Evolutionary conservation across 2,113 vertebrate genomes (phyloP).

Genomic region (Corythaeola cristata): DNA sequence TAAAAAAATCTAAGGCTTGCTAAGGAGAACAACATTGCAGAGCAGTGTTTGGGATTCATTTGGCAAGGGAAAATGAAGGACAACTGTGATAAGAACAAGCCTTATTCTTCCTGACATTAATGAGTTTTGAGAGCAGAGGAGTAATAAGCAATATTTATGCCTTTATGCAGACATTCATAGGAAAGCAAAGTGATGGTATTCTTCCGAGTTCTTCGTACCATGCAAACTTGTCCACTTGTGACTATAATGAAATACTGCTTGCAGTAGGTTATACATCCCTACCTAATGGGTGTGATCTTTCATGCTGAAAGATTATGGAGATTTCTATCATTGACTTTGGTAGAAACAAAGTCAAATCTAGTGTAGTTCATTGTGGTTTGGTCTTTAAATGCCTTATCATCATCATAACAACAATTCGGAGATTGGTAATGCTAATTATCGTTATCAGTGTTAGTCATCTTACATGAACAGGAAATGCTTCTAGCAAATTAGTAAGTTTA

Average conservation of each 20-base stretch:
- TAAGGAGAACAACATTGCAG: background rate
- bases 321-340: background rate
- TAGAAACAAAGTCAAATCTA: background rate
- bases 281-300: background rate
- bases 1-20: background rate
- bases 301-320: background rate
- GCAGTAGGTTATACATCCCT: background rate
- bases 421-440: background rate
- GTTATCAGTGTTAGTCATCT: background rate
- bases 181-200: background rate
- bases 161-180: background rate
- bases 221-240: background rate
- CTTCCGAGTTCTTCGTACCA: background rate
- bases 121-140: background rate
- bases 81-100: background rate
- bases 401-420: background rate
- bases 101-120: background rate
- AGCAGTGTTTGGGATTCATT: background rate
- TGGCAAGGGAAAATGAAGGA: background rate
- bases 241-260: background rate
- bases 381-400: background rate
- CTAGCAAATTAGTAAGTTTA: background rate
- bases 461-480: background rate
- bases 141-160: constrained; percentile 4
- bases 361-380: background rate